These are phyloP conservation scores for Camponotus fellah DNA, from an alignment of 2,888 invertebrate species.

Conservation along the genomic window DNA sequence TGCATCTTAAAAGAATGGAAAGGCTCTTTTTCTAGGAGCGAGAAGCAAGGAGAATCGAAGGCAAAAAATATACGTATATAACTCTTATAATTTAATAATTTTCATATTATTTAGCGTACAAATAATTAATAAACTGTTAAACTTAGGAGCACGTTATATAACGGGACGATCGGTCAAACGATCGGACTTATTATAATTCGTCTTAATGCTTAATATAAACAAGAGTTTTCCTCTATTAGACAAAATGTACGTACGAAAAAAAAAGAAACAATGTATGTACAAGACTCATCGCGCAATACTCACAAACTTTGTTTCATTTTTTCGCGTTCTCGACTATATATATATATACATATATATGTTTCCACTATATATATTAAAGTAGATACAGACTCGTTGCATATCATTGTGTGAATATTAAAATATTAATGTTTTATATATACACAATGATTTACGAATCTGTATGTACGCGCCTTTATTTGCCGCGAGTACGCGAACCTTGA, in stretches of 20 bases:
- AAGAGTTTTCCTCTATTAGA: constrained; percentile 56
- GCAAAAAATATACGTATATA: constrained; percentile 52
- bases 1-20: background rate
- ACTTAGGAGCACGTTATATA: constrained; percentile 73
- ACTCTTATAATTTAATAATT: constrained; percentile 79
- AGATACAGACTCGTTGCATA: background rate
- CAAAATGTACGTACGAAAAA: constrained; percentile 30
- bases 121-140: constrained; percentile 83
- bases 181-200: constrained; percentile 51
- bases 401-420: background rate
- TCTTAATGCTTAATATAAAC: constrained; percentile 57
- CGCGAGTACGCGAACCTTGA: background rate
- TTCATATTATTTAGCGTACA: constrained; percentile 82
- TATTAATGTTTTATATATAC: no score
- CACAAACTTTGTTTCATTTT: constrained; percentile 7
- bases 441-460: background rate
- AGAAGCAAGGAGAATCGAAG: constrained; percentile 54
- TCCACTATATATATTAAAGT: background rate
- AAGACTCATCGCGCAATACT: background rate
- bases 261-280: constrained; percentile 1
- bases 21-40: no score
- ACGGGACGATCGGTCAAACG: constrained; percentile 69
- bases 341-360: no score
- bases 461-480: background rate
- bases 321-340: background rate